phyloP scores from a whole-genome alignment of 1,140 invertebrate species.

The Centruroides sculpturatus region DNA sequence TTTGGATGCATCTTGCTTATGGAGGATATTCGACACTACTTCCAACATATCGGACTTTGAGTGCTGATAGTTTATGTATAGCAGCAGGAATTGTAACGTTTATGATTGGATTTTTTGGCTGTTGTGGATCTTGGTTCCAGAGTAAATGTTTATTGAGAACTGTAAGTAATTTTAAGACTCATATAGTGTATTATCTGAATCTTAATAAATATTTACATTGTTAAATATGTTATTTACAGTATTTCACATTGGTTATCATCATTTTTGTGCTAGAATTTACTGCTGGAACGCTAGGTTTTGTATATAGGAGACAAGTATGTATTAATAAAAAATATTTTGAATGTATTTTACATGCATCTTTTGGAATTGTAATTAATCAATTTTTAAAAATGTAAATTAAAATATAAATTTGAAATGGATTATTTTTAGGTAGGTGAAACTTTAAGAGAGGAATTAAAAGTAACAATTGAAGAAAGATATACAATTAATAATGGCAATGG shows the following conservation, averaged over 20 bases:
- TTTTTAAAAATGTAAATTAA: not conserved
- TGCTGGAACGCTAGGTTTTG: constrained; percentile 56
- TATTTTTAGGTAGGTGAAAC: constrained; percentile 26
- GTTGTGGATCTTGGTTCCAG: constrained; percentile 66
- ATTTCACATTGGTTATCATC: constrained; percentile 64
- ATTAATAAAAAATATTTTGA: not conserved
- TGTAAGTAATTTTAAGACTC: constrained; percentile 35
- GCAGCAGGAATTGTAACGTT: constrained; percentile 50
- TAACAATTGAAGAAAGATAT: constrained; percentile 52
- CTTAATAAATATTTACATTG: not conserved
- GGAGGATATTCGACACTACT: constrained; percentile 52
- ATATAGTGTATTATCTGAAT: not conserved
- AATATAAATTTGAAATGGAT: not conserved
- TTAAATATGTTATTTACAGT: constrained; percentile 38
- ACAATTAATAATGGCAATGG: constrained; percentile 40
- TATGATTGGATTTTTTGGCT: constrained; percentile 58
- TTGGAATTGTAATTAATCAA: no score
- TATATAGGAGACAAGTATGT: constrained; percentile 52
- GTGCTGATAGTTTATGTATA: constrained; percentile 51
- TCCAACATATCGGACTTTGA: constrained; percentile 50
- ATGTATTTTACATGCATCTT: no score
- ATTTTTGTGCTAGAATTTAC: constrained; percentile 64
- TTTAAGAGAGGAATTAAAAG: constrained; percentile 46
- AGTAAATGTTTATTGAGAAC: constrained; percentile 56
- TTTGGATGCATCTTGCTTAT: constrained; percentile 51